Conservation (phyloP, 2,797 vertebrate genomes). For the Anguilla anguilla region DNA sequence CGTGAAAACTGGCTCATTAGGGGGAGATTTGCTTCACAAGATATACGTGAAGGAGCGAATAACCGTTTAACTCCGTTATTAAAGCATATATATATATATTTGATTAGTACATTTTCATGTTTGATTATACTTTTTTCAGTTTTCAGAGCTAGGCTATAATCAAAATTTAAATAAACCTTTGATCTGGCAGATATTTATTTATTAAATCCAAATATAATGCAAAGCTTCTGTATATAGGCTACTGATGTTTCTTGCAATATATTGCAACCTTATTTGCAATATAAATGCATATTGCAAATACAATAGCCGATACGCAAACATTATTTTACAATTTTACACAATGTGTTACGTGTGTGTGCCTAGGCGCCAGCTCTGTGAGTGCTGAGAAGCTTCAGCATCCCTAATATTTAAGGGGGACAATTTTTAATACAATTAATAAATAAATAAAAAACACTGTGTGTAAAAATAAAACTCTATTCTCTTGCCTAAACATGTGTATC, state of each 20-base stretch:
- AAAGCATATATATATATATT: not conserved
- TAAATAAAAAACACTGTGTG: too few relatives aligned
- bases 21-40: conserved; percentile 47
- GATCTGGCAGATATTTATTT: too few relatives aligned
- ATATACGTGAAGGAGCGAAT: conserved; percentile 31
- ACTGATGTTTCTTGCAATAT: too few relatives aligned
- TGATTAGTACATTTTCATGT: not conserved
- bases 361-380: too few relatives aligned
- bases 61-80: not conserved
- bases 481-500: too few relatives aligned
- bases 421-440: too few relatives aligned
- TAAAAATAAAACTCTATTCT: too few relatives aligned
- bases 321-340: not conserved
- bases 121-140: not conserved
- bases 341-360: not conserved
- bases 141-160: too few relatives aligned
- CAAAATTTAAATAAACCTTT: too few relatives aligned
- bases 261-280: not conserved
- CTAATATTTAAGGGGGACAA: too few relatives aligned
- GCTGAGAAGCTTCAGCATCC: too few relatives aligned
- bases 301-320: not conserved
- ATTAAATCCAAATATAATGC: not conserved
- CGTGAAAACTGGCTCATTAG: conserved; percentile 61
- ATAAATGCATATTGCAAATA: not conserved
- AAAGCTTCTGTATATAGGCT: not conserved